A percentile compares a stretch with the other conserved stretches of the same genome.
These are phyloP conservation scores for Dermatemys mawii DNA, from an alignment of 2,113 vertebrate species.

Conservation along the genomic window DNA sequence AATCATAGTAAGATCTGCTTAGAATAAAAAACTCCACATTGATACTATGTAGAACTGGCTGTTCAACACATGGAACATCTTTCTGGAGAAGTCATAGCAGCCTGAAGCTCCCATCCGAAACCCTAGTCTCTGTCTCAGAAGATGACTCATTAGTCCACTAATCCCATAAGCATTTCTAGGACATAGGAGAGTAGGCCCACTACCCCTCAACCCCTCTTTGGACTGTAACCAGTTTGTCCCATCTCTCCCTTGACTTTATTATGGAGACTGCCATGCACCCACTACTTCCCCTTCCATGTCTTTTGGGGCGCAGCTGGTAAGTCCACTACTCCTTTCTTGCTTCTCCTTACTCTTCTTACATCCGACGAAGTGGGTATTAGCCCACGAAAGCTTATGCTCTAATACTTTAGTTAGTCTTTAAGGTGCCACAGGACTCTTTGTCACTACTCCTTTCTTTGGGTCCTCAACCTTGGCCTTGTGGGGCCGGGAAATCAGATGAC, in stretches of 20 bases:
- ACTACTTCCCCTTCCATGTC: not conserved
- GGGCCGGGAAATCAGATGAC: not conserved
- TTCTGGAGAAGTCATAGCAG: not conserved
- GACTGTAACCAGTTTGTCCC: not conserved
- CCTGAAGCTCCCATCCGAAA: not conserved
- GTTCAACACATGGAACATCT: not conserved
- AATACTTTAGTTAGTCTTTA: no score
- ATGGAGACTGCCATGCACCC: not conserved
- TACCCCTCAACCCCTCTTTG: not conserved
- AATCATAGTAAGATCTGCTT: not conserved
- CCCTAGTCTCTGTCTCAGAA: not conserved
- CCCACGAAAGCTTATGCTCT: no score
- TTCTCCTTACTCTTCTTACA: no score
- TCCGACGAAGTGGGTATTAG: no score
- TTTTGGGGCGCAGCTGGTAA: not conserved
- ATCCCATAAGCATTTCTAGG: not conserved
- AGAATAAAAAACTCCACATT: not conserved
- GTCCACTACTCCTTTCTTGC: not conserved
- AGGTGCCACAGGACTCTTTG: no score
- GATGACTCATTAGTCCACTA: not conserved
- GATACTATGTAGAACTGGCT: not conserved
- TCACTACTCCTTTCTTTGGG: not conserved
- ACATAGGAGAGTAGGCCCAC: not conserved
- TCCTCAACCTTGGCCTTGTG: fast-evolving
- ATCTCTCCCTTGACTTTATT: not conserved